phyloP scores from a whole-genome alignment of 2,888 invertebrate genomes.

The Conops quadrifasciatus region DNA sequence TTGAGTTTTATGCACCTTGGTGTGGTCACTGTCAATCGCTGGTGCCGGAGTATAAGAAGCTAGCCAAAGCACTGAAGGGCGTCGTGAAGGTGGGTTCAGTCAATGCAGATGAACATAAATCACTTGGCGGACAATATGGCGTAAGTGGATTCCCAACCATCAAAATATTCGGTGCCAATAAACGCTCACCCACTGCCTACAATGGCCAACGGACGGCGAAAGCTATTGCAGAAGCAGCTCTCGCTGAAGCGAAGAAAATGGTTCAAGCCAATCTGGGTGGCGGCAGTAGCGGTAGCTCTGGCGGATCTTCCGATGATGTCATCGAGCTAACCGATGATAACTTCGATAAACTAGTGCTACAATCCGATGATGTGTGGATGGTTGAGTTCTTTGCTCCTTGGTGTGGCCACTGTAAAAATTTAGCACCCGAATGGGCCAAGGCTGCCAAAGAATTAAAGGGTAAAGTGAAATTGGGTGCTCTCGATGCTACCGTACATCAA shows the following conservation, averaged over 20 bases:
- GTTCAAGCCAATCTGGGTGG: constrained; percentile 77
- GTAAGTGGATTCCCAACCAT: constrained; percentile 95
- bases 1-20: constrained; percentile 91
- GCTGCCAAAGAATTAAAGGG: constrained; percentile 96
- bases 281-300: constrained; percentile 53
- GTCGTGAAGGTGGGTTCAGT: constrained; percentile 93
- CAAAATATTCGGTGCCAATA: constrained; percentile 90
- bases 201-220: constrained; percentile 86
- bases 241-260: constrained; percentile 80
- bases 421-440: constrained; percentile 95
- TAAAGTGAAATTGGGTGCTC: constrained; percentile 93
- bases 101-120: constrained; percentile 89
- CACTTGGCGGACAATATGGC: constrained; percentile 80
- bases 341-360: constrained; percentile 89
- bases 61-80: constrained; percentile 93
- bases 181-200: constrained; percentile 83
- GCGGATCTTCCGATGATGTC: constrained; percentile 68
- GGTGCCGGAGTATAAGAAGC: constrained; percentile 93
- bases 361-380: constrained; percentile 95
- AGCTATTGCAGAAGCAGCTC: constrained; percentile 83
- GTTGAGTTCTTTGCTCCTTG: constrained; percentile 98
- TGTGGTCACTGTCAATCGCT: constrained; percentile 91
- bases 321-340: constrained; percentile 95
- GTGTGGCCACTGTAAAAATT: constrained; percentile 96
- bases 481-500: constrained; percentile 94